Percentiles rank a stretch among this genome's conserved stretches.
Conservation (phyloP, 2,113 vertebrate species). For the Sterrhoptilus dennistouni region DNA sequence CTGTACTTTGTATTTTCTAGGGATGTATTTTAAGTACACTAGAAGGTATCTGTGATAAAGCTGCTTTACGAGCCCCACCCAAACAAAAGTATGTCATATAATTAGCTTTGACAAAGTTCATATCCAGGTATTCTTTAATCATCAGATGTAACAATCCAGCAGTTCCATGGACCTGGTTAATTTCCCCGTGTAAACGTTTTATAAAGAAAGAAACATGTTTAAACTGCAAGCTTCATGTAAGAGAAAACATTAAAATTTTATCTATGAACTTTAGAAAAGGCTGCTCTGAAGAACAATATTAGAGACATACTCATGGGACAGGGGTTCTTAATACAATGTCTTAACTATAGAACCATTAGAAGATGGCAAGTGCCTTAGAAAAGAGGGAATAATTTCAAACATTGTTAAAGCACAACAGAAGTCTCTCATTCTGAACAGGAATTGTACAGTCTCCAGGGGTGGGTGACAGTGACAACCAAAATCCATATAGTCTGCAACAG, state of each 20-base stretch:
- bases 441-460: background rate
- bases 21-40: background rate
- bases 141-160: background rate
- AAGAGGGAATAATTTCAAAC: background rate
- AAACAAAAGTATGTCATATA: background rate
- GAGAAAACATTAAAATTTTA: background rate
- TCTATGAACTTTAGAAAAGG: background rate
- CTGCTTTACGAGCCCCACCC: background rate
- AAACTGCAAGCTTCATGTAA: background rate
- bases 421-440: background rate
- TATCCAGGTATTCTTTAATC: conserved; percentile 13
- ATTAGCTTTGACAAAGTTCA: background rate
- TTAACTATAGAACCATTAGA: background rate
- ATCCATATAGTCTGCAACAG: accelerated
- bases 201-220: background rate
- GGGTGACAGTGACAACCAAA: background rate
- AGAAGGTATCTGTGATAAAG: background rate
- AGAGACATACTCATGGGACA: background rate
- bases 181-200: background rate
- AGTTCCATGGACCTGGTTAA: background rate
- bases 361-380: background rate
- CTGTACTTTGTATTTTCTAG: background rate
- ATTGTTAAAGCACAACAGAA: background rate
- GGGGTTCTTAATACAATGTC: background rate
- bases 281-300: background rate